Evolutionary conservation across 2,797 vertebrate species (phyloP).

Genomic region (Coregonus ussuriensis): DNA sequence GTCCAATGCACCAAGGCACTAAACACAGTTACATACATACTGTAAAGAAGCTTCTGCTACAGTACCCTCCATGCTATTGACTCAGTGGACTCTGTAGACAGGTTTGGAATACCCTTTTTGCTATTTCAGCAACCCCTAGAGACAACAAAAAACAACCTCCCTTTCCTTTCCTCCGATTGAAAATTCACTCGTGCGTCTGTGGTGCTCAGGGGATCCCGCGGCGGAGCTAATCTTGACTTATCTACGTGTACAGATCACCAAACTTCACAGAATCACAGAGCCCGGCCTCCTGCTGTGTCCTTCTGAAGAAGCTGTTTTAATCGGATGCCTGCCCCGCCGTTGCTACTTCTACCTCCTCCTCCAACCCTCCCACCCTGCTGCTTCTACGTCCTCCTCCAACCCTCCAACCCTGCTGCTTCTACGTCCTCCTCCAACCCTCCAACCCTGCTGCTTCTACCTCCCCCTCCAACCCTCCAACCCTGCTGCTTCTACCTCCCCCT

Average conservation of each 20-base stretch:
- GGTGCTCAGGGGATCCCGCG: conserved; percentile 4
- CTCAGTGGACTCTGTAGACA: neutral
- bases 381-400: too few species aligned
- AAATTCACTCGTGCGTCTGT: neutral
- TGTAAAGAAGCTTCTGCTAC: neutral
- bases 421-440: neutral
- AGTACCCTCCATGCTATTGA: neutral
- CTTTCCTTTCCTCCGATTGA: neutral
- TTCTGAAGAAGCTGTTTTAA: conserved; percentile 19
- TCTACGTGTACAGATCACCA: conserved; percentile 40
- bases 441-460: neutral
- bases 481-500: neutral
- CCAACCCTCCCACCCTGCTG: neutral
- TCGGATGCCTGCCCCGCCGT: conserved; percentile 35
- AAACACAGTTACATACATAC: too few species aligned
- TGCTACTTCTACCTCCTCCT: conserved; percentile 6
- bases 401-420: too few species aligned
- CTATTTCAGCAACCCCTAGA: neutral
- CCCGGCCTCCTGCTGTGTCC: conserved; percentile 35
- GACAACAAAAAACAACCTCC: neutral
- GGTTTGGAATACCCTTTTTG: neutral
- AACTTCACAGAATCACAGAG: conserved; percentile 4
- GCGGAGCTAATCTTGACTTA: conserved; percentile 35
- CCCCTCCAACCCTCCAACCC: too few species aligned
- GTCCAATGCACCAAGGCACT: too few species aligned